Percentiles rank a stretch among this genome's conserved stretches.
These are phyloP conservation scores for Camelus dromedarius DNA, from an alignment of 2,113 vertebrate genomes.

Conservation along the genomic window DNA sequence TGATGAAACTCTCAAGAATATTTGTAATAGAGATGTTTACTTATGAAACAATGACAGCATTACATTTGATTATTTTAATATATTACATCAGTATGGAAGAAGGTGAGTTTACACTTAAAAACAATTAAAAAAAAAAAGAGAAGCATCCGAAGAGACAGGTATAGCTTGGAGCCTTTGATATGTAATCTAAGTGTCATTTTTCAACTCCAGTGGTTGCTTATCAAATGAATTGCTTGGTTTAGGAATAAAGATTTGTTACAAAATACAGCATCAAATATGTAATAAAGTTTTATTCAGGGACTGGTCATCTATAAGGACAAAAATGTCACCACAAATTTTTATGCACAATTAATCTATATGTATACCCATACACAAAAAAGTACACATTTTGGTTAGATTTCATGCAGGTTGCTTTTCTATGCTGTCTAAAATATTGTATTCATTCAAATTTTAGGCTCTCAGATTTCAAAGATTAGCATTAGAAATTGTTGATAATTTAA, in stretches of 20 bases:
- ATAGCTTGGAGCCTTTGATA: not conserved
- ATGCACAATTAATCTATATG: not conserved
- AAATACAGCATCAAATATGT: not conserved
- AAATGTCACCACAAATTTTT: not conserved
- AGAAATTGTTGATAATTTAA: not conserved
- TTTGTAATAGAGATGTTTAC: not conserved
- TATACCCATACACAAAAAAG: not conserved
- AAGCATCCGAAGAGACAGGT: not conserved
- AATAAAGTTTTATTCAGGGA: not conserved
- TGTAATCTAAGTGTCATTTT: not conserved
- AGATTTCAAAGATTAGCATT: not conserved
- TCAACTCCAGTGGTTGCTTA: not conserved
- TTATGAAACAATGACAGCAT: constrained; percentile 1
- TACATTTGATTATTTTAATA: constrained; percentile 12
- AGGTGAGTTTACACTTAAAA: not conserved
- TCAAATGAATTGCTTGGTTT: not conserved
- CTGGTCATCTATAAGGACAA: not conserved
- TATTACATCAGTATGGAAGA: not conserved
- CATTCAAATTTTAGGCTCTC: not conserved
- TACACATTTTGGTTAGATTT: not conserved
- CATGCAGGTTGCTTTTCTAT: not conserved
- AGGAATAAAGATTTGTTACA: not conserved
- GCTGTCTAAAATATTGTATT: not conserved
- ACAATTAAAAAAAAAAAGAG: not conserved
- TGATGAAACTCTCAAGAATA: not conserved